Evolutionary conservation across 2,888 invertebrate genomes (phyloP).

Genomic region (Sinohyriopsis cumingii): DNA sequence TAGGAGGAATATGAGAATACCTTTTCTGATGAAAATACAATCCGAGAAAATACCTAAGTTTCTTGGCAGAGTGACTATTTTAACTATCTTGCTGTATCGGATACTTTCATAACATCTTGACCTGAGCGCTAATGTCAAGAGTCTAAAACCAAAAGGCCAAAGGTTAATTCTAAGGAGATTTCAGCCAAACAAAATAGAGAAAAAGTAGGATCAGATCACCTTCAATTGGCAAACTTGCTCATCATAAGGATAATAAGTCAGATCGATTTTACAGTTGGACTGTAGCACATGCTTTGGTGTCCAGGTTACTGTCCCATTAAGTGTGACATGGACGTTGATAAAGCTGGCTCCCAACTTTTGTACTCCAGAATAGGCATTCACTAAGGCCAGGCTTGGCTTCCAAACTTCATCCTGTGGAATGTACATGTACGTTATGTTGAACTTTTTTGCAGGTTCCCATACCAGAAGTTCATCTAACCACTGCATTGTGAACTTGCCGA

Average conservation of each 20-base stretch:
- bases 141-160: no score
- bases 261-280: slow-evolving; percentile 22
- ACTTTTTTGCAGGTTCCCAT: slow-evolving; percentile 25
- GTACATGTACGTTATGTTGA: slow-evolving; percentile 13
- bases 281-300: slow-evolving; percentile 25
- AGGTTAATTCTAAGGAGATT: no score
- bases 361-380: slow-evolving; percentile 22
- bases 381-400: slow-evolving; percentile 29
- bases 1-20: no score
- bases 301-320: slow-evolving; percentile 26
- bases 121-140: no score
- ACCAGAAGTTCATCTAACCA: slow-evolving; percentile 24
- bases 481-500: slow-evolving; percentile 21
- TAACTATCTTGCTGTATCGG: no score
- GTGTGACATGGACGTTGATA: slow-evolving; percentile 17
- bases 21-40: no score
- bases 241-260: slow-evolving; percentile 32
- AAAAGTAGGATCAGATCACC: slow-evolving; percentile 7
- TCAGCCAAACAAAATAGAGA: no score
- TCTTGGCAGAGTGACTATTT: no score
- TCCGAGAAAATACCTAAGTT: no score
- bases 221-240: slow-evolving; percentile 22
- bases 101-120: no score
- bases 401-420: slow-evolving; percentile 31
- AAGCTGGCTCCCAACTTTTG: slow-evolving; percentile 20